These are phyloP conservation scores for Oreochromis mossambicus DNA, from an alignment of 2,797 vertebrate genomes.

Conservation along the genomic window DNA sequence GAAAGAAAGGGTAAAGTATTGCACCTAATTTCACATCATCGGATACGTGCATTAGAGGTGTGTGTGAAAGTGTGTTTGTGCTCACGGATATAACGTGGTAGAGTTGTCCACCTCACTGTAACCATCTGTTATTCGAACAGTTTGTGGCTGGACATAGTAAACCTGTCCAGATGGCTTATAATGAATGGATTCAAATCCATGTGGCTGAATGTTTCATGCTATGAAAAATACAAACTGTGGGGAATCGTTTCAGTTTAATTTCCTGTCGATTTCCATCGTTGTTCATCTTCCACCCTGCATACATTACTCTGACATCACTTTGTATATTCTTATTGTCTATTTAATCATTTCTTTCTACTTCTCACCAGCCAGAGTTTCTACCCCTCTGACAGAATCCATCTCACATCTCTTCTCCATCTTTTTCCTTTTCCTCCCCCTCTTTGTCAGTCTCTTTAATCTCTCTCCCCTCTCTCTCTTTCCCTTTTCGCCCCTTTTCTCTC, in stretches of 20 bases:
- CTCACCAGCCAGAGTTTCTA: neutral
- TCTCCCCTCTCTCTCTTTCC: neutral
- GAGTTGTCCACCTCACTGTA: neutral
- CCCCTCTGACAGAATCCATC: neutral
- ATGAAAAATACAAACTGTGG: neutral
- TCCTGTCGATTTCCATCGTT: neutral
- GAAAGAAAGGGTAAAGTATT: accelerated
- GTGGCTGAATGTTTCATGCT: constrained; percentile 31
- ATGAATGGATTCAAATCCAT: constrained; percentile 40
- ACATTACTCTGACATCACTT: neutral
- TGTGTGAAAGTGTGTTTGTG: neutral
- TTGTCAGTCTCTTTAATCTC: neutral
- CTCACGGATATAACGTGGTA: neutral
- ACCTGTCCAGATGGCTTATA: constrained; percentile 41
- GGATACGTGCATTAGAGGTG: neutral
- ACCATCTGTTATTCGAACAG: constrained; percentile 41
- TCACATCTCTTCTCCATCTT: neutral
- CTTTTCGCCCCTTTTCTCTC: neutral
- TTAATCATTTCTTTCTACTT: neutral
- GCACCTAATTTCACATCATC: neutral
- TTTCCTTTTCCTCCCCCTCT: neutral
- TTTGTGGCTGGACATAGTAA: neutral
- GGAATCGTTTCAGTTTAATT: neutral
- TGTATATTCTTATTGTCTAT: neutral
- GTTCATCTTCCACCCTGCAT: neutral